Base-by-base conservation (phyloP, 2,888 invertebrate genomes). In the Nipponacmea schrenckii region DNA sequence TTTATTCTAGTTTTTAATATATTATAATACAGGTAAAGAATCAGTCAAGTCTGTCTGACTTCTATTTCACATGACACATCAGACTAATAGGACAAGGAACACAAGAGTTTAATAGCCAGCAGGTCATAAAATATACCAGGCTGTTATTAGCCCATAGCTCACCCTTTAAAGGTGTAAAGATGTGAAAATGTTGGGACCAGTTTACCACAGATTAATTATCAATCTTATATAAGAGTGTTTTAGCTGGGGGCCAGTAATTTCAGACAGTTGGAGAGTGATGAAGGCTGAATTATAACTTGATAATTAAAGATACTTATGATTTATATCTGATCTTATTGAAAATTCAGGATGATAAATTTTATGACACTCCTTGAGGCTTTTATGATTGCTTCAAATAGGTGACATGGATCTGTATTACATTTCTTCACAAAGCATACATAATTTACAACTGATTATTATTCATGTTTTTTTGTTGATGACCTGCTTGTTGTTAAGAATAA, bases 51-150 rank as follows among this genome's bases (percentile, higher is more conserved):
- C 20, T 24, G 20, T 24, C 20, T 56, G 56, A 24, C 56, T 20
- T 56, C 56, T 56, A 56, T 56, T 56, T 56, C n/a, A 12, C n/a
- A 56, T 56, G 56, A 56, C 56, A 56, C 56, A 56, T 56, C 56
- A 20, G 14, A 20, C 24, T 56, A 56, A 24, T 56, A 56, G 56
- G 24, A 12, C 10, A 39, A 24, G 24, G 56, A 56, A 56, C 56
- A 56, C 56, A 24, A 56, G 56, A 56, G 56, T 56, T 56, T 56
- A 56, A 56, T 56, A 24, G 56, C 56, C 12, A 56, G 56, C 12
- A 56, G 56, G 56, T 56, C 56, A 56, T 56, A 56, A 56, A 56
- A 56, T 56, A 24, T 12, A 24, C n/a, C 10, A 56, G 56, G n/a
- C 56, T 24, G 20, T 56, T 56, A 56, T 56, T 56, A 56, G 56